phyloP scores from a whole-genome alignment of 2,888 invertebrate species.

The Dynastes grantii region DNA sequence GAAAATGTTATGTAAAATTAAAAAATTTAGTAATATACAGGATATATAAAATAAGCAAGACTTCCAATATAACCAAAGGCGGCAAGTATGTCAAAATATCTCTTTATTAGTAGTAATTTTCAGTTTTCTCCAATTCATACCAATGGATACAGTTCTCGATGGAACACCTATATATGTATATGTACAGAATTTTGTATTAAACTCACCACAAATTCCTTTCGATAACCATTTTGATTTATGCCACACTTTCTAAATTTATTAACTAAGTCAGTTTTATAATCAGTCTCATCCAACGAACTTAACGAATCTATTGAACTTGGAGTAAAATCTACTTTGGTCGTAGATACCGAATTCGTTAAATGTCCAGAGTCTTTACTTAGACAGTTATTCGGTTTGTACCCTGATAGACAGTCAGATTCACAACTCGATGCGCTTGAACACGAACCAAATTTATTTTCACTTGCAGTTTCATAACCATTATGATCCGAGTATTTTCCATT shows the following conservation, averaged over 20 bases:
- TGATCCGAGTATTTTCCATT: constrained; percentile 63
- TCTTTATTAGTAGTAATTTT: no score
- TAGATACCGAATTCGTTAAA: constrained; percentile 66
- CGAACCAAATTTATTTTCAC: constrained; percentile 67
- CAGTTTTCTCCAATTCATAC: no score
- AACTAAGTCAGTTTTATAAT: constrained; percentile 63
- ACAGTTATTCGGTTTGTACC: constrained; percentile 51
- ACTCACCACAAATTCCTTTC: constrained; percentile 60
- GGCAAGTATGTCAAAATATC: no score
- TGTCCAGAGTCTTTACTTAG: constrained; percentile 69
- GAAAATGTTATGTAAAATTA: no score
- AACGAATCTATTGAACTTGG: constrained; percentile 69
- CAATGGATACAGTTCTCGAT: no score
- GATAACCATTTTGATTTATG: constrained; percentile 57
- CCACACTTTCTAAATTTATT: constrained; percentile 67
- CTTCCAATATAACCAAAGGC: no score
- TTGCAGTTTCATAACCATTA: constrained; percentile 67
- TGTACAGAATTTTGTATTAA: neutral
- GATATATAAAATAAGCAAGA: no score
- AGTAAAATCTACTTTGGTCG: constrained; percentile 66
- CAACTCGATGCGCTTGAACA: constrained; percentile 69
- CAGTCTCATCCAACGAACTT: constrained; percentile 69
- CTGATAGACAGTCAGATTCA: constrained; percentile 64
- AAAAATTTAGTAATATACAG: no score
- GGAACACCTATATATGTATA: no score